These are phyloP conservation scores for Xestia ashworthii DNA, from an alignment of 2,888 invertebrate species.

Conservation along the genomic window DNA sequence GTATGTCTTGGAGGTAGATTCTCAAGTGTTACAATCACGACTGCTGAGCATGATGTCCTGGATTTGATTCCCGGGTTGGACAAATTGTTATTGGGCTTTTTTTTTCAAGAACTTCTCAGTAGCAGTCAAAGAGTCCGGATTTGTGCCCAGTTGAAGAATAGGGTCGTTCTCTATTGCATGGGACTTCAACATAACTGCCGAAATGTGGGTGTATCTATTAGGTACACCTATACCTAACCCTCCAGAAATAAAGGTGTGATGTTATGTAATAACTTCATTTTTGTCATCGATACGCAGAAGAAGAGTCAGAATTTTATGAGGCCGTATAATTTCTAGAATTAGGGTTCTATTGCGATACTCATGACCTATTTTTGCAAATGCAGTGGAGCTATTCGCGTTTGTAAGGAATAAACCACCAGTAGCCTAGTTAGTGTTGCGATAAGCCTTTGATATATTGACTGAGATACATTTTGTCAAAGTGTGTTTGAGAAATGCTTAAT, in stretches of 20 bases:
- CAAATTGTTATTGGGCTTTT: not conserved
- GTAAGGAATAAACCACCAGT: not conserved
- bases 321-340: not conserved
- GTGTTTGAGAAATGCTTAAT: not conserved
- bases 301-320: not conserved
- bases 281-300: not conserved
- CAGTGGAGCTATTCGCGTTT: not conserved
- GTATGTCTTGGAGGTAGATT: not conserved
- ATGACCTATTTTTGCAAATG: not conserved
- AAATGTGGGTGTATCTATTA: not conserved
- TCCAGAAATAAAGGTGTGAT: not conserved
- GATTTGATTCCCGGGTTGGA: not conserved
- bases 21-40: not conserved
- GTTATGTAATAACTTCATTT: not conserved
- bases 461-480: not conserved
- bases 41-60: not conserved
- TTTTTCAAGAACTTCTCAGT: not conserved
- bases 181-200: not conserved
- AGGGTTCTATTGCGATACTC: not conserved
- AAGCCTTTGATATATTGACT: not conserved
- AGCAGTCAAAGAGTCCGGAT: not conserved
- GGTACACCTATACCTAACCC: not conserved
- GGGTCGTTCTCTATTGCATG: not conserved
- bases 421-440: not conserved
- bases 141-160: not conserved